phyloP scores from a whole-genome alignment of 2,888 invertebrate species.

The Drosophila buzzatii region DNA sequence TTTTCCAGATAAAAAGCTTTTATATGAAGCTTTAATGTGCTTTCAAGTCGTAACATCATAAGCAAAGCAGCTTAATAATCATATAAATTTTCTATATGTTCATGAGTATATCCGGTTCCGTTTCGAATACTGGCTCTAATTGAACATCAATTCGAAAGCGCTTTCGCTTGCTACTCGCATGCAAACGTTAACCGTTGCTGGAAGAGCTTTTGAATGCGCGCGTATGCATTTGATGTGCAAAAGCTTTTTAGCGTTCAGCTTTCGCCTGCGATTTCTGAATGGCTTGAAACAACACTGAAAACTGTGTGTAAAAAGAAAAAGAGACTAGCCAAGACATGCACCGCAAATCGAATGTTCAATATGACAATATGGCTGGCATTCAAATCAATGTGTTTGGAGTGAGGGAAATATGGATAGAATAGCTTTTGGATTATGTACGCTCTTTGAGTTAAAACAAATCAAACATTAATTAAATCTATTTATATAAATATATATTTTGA shows the following conservation, averaged over 20 bases:
- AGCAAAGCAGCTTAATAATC: not conserved
- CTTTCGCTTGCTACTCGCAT: not conserved
- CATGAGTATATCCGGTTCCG: not conserved
- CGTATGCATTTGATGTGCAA: not conserved
- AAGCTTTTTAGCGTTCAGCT: conserved; percentile 44
- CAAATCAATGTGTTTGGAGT: not conserved
- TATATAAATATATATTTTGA: too few relatives aligned
- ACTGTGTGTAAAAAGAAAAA: not conserved
- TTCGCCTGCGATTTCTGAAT: conserved; percentile 15
- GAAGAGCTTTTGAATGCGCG: not conserved
- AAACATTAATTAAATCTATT: not conserved
- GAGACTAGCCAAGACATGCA: conserved; percentile 49
- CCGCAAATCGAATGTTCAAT: conserved; percentile 17
- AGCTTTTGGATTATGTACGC: not conserved
- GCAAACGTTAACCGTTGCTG: too few relatives aligned
- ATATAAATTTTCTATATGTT: not conserved
- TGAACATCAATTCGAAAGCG: not conserved
- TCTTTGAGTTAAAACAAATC: not conserved
- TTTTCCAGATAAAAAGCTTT: not conserved
- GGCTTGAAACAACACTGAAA: conserved; percentile 12
- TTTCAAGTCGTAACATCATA: not conserved
- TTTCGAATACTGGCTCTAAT: too few relatives aligned
- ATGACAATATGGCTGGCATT: not conserved
- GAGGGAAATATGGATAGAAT: not conserved
- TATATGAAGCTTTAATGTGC: not conserved